These are phyloP conservation scores for Plecotus auritus DNA, from an alignment of 2,113 vertebrate genomes.

Conservation along the genomic window DNA sequence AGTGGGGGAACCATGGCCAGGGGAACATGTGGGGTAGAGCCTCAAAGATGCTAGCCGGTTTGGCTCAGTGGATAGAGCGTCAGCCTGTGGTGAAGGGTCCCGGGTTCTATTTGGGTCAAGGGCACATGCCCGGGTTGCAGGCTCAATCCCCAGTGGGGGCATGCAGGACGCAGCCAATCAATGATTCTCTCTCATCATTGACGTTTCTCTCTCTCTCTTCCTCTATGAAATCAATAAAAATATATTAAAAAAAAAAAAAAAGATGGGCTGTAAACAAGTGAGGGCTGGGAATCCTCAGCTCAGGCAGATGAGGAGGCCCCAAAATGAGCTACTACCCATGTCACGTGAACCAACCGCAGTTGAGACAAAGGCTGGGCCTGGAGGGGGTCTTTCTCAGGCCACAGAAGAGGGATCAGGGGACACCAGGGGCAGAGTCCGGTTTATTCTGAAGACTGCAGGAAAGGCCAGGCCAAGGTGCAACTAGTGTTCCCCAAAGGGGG, in stretches of 20 bases:
- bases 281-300: not conserved
- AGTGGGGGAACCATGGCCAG: not conserved
- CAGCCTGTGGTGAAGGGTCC: no score
- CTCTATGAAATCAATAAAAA: no score
- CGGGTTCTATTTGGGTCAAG: no score
- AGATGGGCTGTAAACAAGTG: not conserved
- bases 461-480: not conserved
- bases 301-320: not conserved
- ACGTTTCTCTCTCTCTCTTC: no score
- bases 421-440: not conserved
- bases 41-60: not conserved
- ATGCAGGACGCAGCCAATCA: no score
- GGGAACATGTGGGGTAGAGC: fast-evolving
- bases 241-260: not conserved
- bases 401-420: not conserved
- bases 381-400: not conserved
- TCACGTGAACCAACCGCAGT: not conserved
- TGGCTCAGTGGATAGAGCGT: no score
- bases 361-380: not conserved
- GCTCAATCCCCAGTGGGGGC: no score
- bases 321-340: not conserved
- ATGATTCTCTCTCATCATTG: no score
- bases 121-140: no score
- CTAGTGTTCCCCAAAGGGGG: not conserved
- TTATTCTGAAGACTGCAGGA: not conserved